Evolutionary conservation across 2,113 vertebrate species (phyloP), one percentile per base, ranked within the genome.

Genomic region (Catagonus wagneri): DNA sequence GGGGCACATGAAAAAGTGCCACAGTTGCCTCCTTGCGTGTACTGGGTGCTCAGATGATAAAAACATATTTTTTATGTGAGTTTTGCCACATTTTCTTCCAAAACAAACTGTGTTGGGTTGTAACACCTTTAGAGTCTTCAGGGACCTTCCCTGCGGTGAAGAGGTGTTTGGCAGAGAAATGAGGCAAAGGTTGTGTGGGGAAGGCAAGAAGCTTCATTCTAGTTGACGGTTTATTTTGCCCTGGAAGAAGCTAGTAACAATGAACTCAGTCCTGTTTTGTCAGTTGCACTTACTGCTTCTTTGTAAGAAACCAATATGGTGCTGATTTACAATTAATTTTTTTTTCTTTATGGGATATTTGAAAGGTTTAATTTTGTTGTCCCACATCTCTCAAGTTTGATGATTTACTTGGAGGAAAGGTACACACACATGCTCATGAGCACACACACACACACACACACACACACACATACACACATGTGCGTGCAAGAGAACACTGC

Each of bases 161-260:
- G 81, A 83, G 54, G 72, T 63, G 29, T 54, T 95, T 95, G 91
- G 56, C 88, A 91, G 88, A 93, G 89, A 95, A 96, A 93, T 65
- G 79, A 96, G 58, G 68, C 39, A 74, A 52, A 66, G 39, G 58
- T 75, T 83, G 10, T n/a, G 3, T 58, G 9, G 22, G 44, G 63
- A 72, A 96, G 66, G 56, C 9, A 25, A 63, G 54, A 75, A 58
- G 52, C 10, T 71, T 89, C 75, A 65, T 74, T 86, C n/a, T 61
- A 20, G 39, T 75, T 65, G 61, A 83, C 66, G 65, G 66, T 88
- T 86, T 86, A 68, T 93, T 95, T 83, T 89, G 25, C 68, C 92
- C 23, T 58, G 19, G 58, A 93, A 94, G 52, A 71, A 74, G 58
- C 78, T 80, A 12, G 52, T 69, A 50, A 60, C 69, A 32, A 34